Evolutionary conservation across 2,888 invertebrate genomes (phyloP).

Genomic region (Entomobrya multifasciata): DNA sequence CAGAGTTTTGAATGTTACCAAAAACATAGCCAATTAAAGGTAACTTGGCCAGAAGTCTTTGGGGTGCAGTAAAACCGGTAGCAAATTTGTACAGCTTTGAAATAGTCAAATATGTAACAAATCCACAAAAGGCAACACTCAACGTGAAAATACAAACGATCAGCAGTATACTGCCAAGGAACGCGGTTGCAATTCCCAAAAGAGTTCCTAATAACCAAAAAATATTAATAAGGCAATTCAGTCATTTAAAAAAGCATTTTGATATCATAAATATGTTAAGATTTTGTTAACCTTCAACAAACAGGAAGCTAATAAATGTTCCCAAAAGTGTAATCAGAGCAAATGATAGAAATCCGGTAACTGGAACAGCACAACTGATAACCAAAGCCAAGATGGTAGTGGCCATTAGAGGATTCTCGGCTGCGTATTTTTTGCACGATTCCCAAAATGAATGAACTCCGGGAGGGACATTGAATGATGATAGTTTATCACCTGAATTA

Average conservation of each 20-base stretch:
- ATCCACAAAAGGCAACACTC: constrained; percentile 68
- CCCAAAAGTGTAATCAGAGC: constrained; percentile 75
- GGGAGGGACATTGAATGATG: constrained; percentile 73
- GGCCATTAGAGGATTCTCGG: constrained; percentile 76
- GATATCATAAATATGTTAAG: neutral
- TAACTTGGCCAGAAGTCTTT: constrained; percentile 65
- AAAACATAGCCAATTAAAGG: constrained; percentile 74
- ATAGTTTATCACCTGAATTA: constrained; percentile 76
- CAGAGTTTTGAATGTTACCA: constrained; percentile 70
- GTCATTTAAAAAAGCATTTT: neutral
- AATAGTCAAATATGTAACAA: constrained; percentile 69
- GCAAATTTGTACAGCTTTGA: constrained; percentile 71
- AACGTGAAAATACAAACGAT: constrained; percentile 73
- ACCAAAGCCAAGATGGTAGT: constrained; percentile 74
- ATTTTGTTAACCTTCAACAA: constrained; percentile 75
- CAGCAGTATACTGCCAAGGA: constrained; percentile 72
- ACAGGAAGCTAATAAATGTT: constrained; percentile 78
- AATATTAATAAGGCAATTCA: neutral
- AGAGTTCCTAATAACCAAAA: constrained; percentile 69
- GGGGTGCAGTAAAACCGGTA: constrained; percentile 71
- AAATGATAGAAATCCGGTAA: constrained; percentile 76
- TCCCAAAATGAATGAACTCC: constrained; percentile 73
- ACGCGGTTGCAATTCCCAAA: constrained; percentile 72
- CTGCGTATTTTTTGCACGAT: constrained; percentile 74
- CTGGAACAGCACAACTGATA: constrained; percentile 74